phyloP scores from a whole-genome alignment of 2,113 vertebrate genomes.

The Platycercus adscitus region DNA sequence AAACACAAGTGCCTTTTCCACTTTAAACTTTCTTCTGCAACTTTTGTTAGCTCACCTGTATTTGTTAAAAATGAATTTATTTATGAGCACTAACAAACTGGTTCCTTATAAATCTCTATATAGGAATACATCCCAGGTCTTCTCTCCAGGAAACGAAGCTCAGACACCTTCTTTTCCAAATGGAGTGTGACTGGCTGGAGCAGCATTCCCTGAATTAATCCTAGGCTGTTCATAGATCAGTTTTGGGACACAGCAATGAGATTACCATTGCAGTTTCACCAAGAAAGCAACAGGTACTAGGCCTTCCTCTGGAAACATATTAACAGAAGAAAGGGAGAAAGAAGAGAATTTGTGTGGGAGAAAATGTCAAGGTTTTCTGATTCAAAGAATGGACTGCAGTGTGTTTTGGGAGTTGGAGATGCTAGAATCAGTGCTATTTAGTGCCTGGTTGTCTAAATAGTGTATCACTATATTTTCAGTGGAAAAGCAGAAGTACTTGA shows the following conservation, averaged over 20 bases:
- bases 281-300: not conserved
- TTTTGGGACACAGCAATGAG: not conserved
- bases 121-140: not conserved
- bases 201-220: not conserved
- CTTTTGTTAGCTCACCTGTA: not conserved
- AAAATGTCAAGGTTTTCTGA: not conserved
- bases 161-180: not conserved
- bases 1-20: not conserved
- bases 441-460: not conserved
- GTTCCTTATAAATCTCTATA: not conserved
- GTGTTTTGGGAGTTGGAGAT: not conserved
- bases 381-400: not conserved
- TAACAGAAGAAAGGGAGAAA: not conserved
- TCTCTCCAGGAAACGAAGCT: not conserved
- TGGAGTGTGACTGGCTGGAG: not conserved
- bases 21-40: not conserved
- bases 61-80: not conserved
- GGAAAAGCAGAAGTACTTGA: not conserved
- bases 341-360: accelerated
- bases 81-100: not conserved
- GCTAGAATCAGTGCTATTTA: not conserved
- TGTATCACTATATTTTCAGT: not conserved
- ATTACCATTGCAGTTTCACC: not conserved
- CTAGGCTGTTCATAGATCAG: not conserved
- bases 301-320: not conserved